Conservation (phyloP, 2,113 vertebrate species). For the Acanthochromis polyacanthus region DNA sequence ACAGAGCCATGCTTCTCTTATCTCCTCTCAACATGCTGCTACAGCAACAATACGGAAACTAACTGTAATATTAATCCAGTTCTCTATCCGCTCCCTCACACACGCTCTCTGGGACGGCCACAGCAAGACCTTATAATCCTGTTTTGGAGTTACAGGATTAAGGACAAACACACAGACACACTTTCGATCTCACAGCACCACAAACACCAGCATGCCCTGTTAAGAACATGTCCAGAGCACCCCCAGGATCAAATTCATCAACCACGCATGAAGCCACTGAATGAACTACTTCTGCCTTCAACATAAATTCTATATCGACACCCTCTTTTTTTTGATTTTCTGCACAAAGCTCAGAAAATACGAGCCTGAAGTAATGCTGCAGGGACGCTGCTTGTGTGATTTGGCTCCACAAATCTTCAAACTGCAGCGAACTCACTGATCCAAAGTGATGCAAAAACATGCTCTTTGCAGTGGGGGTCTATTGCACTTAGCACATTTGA, state of each 20-base stretch:
- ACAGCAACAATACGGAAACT: slow-evolving; percentile 32
- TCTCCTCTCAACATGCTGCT: slow-evolving; percentile 54
- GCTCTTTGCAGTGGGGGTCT: not conserved
- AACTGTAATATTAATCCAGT: slow-evolving; percentile 59
- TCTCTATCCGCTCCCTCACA: slow-evolving; percentile 30
- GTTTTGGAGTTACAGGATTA: slow-evolving; percentile 60
- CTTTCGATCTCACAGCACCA: slow-evolving; percentile 27
- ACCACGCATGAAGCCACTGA: not conserved
- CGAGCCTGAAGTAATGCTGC: not conserved
- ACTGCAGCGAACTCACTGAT: slow-evolving; percentile 2
- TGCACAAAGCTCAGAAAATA: not conserved
- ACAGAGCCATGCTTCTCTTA: slow-evolving; percentile 41
- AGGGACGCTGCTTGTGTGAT: not conserved
- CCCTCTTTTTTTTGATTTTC: not conserved
- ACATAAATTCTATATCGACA: not conserved
- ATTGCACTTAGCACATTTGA: not conserved
- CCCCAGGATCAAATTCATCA: slow-evolving; percentile 30
- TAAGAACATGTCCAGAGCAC: slow-evolving; percentile 5
- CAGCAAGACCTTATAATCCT: slow-evolving; percentile 48
- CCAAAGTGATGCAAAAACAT: not conserved
- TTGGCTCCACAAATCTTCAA: not conserved
- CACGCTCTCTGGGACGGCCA: slow-evolving; percentile 34
- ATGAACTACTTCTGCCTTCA: not conserved
- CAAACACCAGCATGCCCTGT: not conserved
- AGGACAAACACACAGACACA: slow-evolving; percentile 50